Evolutionary conservation across 2,797 vertebrate genomes (phyloP), one percentile per base, ranked within the genome.

Genomic region (Clarias laeviceps): DNA sequence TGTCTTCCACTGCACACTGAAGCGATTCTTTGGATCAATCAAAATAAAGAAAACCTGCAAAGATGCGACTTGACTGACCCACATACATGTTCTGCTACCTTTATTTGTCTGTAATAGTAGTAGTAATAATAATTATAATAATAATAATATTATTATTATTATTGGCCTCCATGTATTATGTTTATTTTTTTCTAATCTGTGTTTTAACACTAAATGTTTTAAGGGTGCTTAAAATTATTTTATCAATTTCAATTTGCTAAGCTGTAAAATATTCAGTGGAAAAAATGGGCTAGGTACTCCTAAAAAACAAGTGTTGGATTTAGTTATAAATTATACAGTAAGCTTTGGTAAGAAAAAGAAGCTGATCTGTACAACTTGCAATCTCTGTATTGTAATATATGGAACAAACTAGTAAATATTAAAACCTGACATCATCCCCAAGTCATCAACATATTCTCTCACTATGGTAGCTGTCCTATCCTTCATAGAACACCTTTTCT

Each of bases 11-110:
- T 88, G 79, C 89, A 82, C 80, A 66, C 62, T 68, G 82, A 37
- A 77, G 57, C n/a, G 29, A 82, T 54, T 22, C 37, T 37, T 77
- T 59, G n/a, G 27, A 88, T 74, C 57, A 68, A 80, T 85, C 64
- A 83, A 82, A 88, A 87, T 76, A 54, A 54, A 54, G 50, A 54
- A 87, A 40, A 84, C 74, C 88, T 57, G 80, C 45, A 32, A 40
- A 37, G 27, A 66, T 81, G 57, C 79, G 56, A 34, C 57, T 84
- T 45, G 83, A 83, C 65, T 84, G 83, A 87, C 87, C 86, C 89
- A 88, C 87, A 87, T 66, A 89, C 83, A 89, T 90, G 89, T 88
- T 84, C 76, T 83, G 86, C 88, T 89, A 90, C 88, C 86, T 90
- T 88, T 72, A 24, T 82, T 64, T 74, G 56, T 45, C 65, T 45